Percentiles rank a stretch among this genome's conserved stretches.
Conservation (phyloP, 2,113 vertebrate species). For the human (Homo sapiens) region DNA sequence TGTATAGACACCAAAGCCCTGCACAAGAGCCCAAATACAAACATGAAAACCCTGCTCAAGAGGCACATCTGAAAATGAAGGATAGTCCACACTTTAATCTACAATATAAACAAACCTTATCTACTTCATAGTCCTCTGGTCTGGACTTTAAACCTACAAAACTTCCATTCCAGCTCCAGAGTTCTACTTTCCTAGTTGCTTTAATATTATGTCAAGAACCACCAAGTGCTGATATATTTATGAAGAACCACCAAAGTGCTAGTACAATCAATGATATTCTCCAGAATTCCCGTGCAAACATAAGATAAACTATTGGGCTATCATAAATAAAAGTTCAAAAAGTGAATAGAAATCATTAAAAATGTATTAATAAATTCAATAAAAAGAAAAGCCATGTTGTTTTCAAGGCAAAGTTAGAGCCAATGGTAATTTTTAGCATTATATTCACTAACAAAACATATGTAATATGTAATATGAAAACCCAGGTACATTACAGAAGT, state of each 20-base stretch:
- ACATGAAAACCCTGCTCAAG: neutral
- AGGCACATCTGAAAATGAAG: neutral
- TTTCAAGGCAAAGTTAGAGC: neutral
- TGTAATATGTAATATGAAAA: neutral
- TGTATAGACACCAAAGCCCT: neutral
- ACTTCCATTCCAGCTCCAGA: neutral
- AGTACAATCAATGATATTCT: neutral
- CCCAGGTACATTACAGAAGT: neutral
- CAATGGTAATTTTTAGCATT: neutral
- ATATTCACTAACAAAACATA: neutral
- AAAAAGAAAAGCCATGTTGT: neutral
- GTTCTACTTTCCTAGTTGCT: neutral
- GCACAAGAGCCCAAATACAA: neutral
- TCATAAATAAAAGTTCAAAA: neutral
- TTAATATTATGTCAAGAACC: neutral
- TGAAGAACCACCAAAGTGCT: neutral
- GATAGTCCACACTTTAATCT: neutral
- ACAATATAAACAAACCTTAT: neutral
- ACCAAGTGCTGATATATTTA: neutral
- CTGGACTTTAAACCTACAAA: neutral
- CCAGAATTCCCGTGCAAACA: neutral
- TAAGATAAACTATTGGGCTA: neutral
- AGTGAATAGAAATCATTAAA: neutral
- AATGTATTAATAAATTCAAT: neutral
- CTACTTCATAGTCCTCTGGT: neutral